Base-by-base conservation (phyloP, 2,797 vertebrate genomes). In the Knipowitschia caucasica region DNA sequence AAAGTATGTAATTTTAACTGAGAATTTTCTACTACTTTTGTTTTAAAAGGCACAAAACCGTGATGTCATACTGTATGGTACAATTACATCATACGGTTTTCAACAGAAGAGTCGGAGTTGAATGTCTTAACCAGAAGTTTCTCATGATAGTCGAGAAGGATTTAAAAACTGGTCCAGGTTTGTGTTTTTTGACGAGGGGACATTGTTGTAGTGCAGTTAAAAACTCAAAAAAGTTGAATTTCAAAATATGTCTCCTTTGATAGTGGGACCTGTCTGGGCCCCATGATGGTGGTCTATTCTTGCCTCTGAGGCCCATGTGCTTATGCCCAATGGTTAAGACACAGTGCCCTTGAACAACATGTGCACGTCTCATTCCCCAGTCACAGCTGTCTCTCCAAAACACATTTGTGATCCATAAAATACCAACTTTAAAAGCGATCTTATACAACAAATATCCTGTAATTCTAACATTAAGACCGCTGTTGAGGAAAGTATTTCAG, bases 391-490 rank as follows among this genome's bases (percentile, higher is more conserved):
- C 71, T 69, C 59, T 46, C 23, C 51, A 53, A 77, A 77, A 71
- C 39, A 38, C 61, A 71, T 74, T 76, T 87, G 78, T 81, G 62
- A 78, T 59, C 35, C 84, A 86, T 89, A 85, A 92, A 90, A 85
- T 77, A 69, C 79, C 55, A 85, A 75, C 56, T 70, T 71, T 67
- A 69, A 62, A 84, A 69, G 77, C 85, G 60, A 87, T 84, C 88
- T 89, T 89, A 70, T 73, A 81, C 82, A 83, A 84, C n/a, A n/a
- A 86, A 86, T 85, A 78, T 73, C 80, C 82, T 77, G 18, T 21
- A 39, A 39, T 12, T 76, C 78, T 81, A 78, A 17, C 70, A 79
- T 64, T 55, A 67, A 77, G 58, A 69, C 50, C 69, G 66, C 49
- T 71, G 23, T 67, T 68, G 65, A 76, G 40, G 59, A 78, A 71